These are phyloP conservation scores for Zaprionus ghesquierei DNA, from an alignment of 1,140 invertebrate species.

Conservation along the genomic window DNA sequence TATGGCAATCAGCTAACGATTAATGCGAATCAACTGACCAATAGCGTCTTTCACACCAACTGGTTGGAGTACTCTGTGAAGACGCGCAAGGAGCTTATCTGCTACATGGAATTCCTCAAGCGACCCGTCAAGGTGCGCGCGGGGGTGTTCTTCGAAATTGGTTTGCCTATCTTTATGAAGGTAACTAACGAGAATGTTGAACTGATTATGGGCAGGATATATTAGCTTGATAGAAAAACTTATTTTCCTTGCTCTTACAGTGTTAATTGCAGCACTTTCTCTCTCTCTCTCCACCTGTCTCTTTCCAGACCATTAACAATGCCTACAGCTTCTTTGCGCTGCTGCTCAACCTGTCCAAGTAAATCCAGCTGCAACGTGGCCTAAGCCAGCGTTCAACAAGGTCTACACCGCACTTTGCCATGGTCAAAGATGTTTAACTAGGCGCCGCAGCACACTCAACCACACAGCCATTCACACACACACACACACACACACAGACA, in stretches of 20 bases:
- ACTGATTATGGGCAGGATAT: too few species aligned
- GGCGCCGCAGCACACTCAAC: conserved; percentile 22
- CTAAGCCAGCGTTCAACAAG: neutral
- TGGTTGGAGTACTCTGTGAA: conserved; percentile 62
- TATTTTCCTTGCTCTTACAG: neutral
- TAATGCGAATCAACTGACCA: conserved; percentile 54
- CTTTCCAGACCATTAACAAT: conserved; percentile 70
- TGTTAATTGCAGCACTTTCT: neutral
- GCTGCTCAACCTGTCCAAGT: conserved; percentile 70
- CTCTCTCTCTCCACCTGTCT: neutral
- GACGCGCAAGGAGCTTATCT: conserved; percentile 64
- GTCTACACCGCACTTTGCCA: neutral
- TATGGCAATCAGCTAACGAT: conserved; percentile 69
- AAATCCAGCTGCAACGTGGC: conserved; percentile 2
- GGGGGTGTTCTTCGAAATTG: conserved; percentile 72
- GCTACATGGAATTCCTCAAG: conserved; percentile 74
- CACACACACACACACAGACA: neutral
- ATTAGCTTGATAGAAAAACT: neutral
- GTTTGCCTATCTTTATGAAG: conserved; percentile 74
- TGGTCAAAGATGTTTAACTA: conserved; percentile 2
- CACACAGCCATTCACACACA: conserved; percentile 6
- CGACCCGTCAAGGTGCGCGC: conserved; percentile 59
- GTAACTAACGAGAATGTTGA: too few species aligned
- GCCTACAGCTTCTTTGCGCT: conserved; percentile 75
- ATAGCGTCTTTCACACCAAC: conserved; percentile 63